Evolutionary conservation across 2,113 vertebrate species (phyloP).

Genomic region (Mixornis gularis): DNA sequence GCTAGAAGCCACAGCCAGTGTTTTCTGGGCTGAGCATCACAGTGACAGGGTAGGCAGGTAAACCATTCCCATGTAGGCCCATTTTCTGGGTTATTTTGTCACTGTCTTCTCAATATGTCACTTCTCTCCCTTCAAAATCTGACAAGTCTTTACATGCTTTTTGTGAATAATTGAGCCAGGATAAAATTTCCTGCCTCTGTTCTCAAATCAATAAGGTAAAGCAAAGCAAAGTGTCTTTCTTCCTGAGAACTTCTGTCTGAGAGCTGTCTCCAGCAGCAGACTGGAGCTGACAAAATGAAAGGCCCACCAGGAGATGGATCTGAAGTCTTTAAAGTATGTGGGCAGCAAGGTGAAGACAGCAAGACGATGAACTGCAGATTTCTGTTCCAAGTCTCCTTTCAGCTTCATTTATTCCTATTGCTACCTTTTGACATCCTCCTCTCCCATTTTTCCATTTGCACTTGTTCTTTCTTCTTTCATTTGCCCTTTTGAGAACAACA

Average conservation of each 20-base stretch:
- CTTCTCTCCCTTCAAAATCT: slow-evolving; percentile 17
- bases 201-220: slow-evolving; percentile 34
- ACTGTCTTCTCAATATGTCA: slow-evolving; percentile 38
- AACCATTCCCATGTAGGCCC: background rate
- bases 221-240: slow-evolving; percentile 48
- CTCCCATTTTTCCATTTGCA: background rate
- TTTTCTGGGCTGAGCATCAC: background rate
- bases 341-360: slow-evolving; percentile 39
- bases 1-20: background rate
- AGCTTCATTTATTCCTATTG: background rate
- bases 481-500: background rate
- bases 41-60: slow-evolving; percentile 17
- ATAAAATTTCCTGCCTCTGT: slow-evolving; percentile 26
- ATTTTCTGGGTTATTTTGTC: slow-evolving; percentile 35
- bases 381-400: background rate
- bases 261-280: slow-evolving; percentile 8
- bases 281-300: slow-evolving; percentile 46
- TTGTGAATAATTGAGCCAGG: slow-evolving; percentile 33
- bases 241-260: slow-evolving; percentile 31
- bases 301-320: slow-evolving; percentile 38
- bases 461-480: background rate
- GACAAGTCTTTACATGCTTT: slow-evolving; percentile 36
- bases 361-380: background rate
- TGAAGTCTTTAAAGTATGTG: slow-evolving; percentile 16
- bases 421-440: background rate